Evolutionary conservation across 2,797 vertebrate genomes (phyloP), one percentile per base, ranked within the genome.

Genomic region (Girardinus metallicus): DNA sequence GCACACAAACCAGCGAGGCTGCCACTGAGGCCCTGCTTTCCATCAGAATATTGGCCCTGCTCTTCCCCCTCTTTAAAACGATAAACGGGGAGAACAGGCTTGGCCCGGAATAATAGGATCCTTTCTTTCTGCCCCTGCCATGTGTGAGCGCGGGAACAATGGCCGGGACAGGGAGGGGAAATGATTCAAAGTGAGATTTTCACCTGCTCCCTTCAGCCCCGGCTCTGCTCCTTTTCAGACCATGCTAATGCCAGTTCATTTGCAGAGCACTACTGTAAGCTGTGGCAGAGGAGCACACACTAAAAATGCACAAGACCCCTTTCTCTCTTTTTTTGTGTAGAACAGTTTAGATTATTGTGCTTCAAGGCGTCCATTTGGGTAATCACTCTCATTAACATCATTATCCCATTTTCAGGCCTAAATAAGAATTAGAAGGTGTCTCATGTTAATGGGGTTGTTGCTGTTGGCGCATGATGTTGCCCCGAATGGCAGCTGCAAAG

Each of bases 61-160:
- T 90, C 91, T 93, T 92, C 93, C 91, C 94, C 94, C 92, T 89
- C 92, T 94, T 91, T 92, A 90, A 71, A 94, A 94, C 92, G 92
- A 87, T 95, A 94, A 94, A 95, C 87, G 93, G 90, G 91, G 94
- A 94, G 95, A 95, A 95, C 95, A 95, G 94, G 95, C 95, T 96
- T 96, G 95, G 92, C 83, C 86, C 6, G 78, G 94, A 88, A 96
- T 96, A 96, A 96, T 95, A 92, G 94, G 92, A 93, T 93, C 92
- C 90, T 95, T 95, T 95, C 93, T 95, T 83, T 91, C 83, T 88
- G 91, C 91, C 93, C 81, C 89, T 93, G 93, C 93, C 93, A 92
- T 93, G 94, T 95, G 93, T 94, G 92, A 93, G 93, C 79, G 90
- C 88, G 74, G 91, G 90, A 91, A 95, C 93, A 95, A 95, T 95